Conservation (phyloP, 2,113 vertebrate species). For the Synodontis membranacea region DNA sequence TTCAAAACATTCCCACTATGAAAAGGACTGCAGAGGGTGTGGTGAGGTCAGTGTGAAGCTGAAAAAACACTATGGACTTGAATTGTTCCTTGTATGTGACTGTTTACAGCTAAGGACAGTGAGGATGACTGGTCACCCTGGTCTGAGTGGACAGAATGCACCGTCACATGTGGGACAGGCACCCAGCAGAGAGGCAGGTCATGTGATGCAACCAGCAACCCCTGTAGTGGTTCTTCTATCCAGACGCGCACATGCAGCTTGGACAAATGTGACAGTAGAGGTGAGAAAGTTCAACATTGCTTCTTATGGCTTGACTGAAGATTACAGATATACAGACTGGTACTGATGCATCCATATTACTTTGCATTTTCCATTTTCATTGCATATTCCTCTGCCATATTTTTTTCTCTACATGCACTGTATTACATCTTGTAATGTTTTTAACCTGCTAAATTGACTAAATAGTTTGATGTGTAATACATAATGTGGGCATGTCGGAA, state of each 20-base stretch:
- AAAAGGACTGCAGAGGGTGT: conserved; percentile 1
- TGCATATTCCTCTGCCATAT: too few species aligned
- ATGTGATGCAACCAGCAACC: conserved; percentile 92
- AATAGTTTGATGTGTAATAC: too few species aligned
- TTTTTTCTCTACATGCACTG: too few species aligned
- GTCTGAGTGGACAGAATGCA: conserved; percentile 98
- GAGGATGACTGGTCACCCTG: conserved; percentile 96
- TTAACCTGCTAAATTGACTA: too few species aligned
- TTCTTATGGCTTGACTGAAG: not conserved
- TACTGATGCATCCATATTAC: not conserved
- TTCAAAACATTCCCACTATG: conserved; percentile 26
- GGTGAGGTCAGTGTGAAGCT: not conserved
- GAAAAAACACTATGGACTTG: not conserved
- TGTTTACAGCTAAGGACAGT: conserved; percentile 72
- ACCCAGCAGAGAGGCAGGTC: conserved; percentile 97
- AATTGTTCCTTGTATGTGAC: not conserved
- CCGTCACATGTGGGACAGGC: conserved; percentile 88
- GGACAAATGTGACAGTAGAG: conserved; percentile 88
- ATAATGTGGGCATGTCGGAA: too few species aligned
- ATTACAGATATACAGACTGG: not conserved
- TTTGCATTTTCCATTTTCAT: not conserved
- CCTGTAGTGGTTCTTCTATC: conserved; percentile 89
- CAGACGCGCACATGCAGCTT: conserved; percentile 93
- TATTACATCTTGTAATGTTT: too few species aligned
- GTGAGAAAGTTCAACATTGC: conserved; percentile 72